Conservation (phyloP, 2,113 vertebrate species). For the Sminthopsis crassicaudata region DNA sequence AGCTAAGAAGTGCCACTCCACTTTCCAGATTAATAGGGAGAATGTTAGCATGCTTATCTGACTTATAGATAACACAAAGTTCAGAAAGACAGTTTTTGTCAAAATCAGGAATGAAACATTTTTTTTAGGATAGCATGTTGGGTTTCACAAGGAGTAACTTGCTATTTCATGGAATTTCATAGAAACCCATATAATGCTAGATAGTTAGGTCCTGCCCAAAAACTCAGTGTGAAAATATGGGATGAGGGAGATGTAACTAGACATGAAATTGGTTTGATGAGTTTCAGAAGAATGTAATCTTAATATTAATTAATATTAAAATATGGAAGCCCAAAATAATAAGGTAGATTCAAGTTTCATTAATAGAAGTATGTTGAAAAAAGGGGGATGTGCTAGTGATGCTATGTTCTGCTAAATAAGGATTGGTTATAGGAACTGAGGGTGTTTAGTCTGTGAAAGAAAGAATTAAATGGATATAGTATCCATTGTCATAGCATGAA, state of each 20-base stretch:
- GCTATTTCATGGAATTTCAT: neutral
- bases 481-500: neutral
- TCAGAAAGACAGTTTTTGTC: neutral
- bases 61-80: neutral
- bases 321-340: neutral
- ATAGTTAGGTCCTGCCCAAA: neutral
- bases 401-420: neutral
- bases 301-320: neutral
- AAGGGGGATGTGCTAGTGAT: neutral
- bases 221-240: neutral
- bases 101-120: neutral
- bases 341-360: neutral
- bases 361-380: neutral
- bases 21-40: neutral
- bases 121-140: neutral
- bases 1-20: neutral
- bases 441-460: neutral
- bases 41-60: neutral
- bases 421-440: too few species aligned
- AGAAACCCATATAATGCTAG: neutral
- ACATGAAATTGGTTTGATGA: neutral
- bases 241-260: neutral
- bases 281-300: neutral
- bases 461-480: neutral
- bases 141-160: neutral